These are phyloP conservation scores for Tauraco erythrolophus DNA, from an alignment of 2,113 vertebrate species.

Conservation along the genomic window DNA sequence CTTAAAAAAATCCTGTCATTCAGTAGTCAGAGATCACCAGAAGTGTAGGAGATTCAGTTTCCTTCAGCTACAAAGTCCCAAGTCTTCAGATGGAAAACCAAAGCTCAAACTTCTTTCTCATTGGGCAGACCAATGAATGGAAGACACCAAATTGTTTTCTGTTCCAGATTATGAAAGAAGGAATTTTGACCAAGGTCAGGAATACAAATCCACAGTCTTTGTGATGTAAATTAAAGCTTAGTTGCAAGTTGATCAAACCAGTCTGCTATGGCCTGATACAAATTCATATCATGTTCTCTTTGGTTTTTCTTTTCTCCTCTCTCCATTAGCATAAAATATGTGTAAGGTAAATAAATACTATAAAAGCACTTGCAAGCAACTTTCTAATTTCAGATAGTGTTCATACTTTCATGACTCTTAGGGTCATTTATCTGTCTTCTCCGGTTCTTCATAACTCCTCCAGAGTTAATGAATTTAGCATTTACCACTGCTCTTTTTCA, in stretches of 20 bases:
- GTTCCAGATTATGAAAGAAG: neutral
- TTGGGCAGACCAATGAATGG: neutral
- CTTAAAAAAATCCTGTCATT: neutral
- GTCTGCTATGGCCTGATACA: neutral
- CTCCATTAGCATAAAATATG: neutral
- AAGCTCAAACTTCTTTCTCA: neutral
- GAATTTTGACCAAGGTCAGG: neutral
- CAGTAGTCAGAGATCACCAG: neutral
- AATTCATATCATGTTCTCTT: neutral
- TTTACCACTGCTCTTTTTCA: neutral
- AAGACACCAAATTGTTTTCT: neutral
- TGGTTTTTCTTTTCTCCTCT: neutral
- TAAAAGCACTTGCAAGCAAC: neutral
- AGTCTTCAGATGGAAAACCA: neutral
- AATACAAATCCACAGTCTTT: neutral
- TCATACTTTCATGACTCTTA: accelerated
- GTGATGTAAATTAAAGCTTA: neutral
- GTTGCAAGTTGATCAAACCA: neutral
- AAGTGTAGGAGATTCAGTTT: neutral
- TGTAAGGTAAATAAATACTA: neutral
- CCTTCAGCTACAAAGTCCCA: neutral
- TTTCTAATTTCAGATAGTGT: neutral
- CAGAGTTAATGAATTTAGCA: neutral
- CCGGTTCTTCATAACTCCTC: neutral
- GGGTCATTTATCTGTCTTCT: neutral